phyloP scores from a whole-genome alignment of 1,140 invertebrate genomes.

The Ceratina japonica region DNA sequence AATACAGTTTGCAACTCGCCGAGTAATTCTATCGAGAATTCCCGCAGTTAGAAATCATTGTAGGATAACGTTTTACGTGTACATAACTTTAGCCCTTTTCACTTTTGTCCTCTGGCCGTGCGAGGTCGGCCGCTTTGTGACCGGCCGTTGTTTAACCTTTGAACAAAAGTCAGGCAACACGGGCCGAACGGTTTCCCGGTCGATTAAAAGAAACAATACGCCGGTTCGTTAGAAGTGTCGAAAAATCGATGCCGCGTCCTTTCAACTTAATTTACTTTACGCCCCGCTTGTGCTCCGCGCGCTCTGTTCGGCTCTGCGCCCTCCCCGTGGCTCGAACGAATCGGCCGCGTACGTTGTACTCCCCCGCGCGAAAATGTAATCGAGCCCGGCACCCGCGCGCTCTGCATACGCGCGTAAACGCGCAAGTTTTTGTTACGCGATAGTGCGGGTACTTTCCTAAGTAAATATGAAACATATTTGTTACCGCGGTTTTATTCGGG shows the following conservation, averaged over 20 bases:
- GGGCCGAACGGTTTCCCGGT: constrained; percentile 8
- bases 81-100: neutral
- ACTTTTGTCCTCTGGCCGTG: no score
- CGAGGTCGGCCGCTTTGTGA: no score
- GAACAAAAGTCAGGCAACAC: neutral
- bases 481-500: no score
- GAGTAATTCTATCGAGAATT: no score
- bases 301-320: no score
- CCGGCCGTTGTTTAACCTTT: neutral
- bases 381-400: neutral
- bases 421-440: neutral
- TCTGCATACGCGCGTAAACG: neutral
- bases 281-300: no score
- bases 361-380: neutral
- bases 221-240: constrained; percentile 15
- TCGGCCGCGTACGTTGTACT: no score
- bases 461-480: neutral
- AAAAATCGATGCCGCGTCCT: constrained; percentile 21
- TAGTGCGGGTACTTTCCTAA: neutral
- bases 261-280: constrained; percentile 30
- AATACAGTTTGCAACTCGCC: no score
- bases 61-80: neutral
- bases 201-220: constrained; percentile 36
- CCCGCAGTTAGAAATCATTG: neutral
- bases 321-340: neutral